Evolutionary conservation across 1,140 invertebrate species (phyloP).

Genomic region (Drosophila arawakana): DNA sequence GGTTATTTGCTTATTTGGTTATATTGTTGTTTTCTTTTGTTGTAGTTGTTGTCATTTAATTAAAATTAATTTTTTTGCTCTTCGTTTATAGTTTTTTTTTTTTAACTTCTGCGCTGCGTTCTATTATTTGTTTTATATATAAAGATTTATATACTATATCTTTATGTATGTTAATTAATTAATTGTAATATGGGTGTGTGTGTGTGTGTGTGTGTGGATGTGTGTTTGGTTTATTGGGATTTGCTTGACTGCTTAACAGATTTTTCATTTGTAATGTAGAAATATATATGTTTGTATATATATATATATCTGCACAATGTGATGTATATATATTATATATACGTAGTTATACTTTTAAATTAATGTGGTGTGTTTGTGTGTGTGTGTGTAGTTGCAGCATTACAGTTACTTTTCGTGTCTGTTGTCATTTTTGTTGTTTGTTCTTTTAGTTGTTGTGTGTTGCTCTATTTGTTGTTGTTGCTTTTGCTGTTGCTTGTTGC

Average conservation of each 20-base stretch:
- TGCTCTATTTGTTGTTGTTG: conserved; percentile 60
- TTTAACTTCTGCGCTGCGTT: conserved; percentile 27
- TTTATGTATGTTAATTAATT: conserved; percentile 62
- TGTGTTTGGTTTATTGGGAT: conserved; percentile 68
- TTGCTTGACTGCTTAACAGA: conserved; percentile 64
- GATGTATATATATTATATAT: conserved; percentile 42
- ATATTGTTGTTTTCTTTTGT: conserved; percentile 41
- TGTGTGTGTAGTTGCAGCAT: conserved; percentile 65
- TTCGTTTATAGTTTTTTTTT: conserved; percentile 57
- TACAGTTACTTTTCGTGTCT: conserved; percentile 54
- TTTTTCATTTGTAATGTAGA: conserved; percentile 56
- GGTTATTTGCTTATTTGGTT: conserved; percentile 46
- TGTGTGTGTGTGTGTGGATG: conserved; percentile 26
- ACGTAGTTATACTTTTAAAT: conserved; percentile 48
- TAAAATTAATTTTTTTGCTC: conserved; percentile 76
- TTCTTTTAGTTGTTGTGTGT: conserved; percentile 52
- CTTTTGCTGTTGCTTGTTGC: conserved; percentile 43
- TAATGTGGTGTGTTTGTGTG: conserved; percentile 48
- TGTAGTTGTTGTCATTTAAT: conserved; percentile 64
- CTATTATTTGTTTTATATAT: conserved; percentile 42
- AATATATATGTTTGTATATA: conserved; percentile 42
- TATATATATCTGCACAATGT: conserved; percentile 42
- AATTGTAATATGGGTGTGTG: conserved; percentile 57
- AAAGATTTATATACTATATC: conserved; percentile 15
- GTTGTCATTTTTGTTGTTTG: conserved; percentile 53